Evolutionary conservation across 2,888 invertebrate genomes (phyloP).

Genomic region (Conops quadrifasciatus): DNA sequence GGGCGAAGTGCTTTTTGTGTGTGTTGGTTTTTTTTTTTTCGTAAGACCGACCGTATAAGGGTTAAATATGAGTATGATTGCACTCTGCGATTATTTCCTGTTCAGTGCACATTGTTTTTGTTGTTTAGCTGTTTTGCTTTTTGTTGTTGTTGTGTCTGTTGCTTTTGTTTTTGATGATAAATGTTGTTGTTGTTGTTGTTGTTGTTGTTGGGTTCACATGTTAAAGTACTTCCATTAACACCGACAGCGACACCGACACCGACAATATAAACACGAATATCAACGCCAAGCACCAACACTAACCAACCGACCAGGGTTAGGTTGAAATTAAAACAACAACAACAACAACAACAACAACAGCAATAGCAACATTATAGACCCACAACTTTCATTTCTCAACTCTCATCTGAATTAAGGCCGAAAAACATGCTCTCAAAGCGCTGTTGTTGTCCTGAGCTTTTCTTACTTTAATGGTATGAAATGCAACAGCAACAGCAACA

Average conservation of each 20-base stretch:
- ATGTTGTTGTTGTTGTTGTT: background rate
- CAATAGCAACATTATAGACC: too few species aligned
- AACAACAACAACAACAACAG: background rate
- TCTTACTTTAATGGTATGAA: background rate
- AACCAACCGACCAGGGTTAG: too few species aligned
- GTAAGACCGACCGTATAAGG: background rate
- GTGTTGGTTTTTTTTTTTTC: background rate
- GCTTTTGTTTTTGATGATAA: background rate
- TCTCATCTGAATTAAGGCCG: too few species aligned
- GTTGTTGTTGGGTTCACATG: too few species aligned
- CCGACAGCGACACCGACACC: background rate
- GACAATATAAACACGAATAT: conserved; percentile 8
- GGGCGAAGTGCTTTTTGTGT: too few species aligned
- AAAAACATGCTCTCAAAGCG: too few species aligned
- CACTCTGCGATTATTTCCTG: too few species aligned
- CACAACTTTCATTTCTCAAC: too few species aligned
- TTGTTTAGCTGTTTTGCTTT: background rate
- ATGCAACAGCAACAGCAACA: background rate
- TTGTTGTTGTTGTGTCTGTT: background rate
- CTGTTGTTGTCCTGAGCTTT: background rate
- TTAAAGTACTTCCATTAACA: conserved; percentile 7
- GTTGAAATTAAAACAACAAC: background rate
- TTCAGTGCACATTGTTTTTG: background rate
- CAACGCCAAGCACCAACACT: background rate
- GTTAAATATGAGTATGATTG: too few species aligned